Base-by-base conservation (phyloP, 2,797 vertebrate genomes). In the Premnoplex brunnescens region DNA sequence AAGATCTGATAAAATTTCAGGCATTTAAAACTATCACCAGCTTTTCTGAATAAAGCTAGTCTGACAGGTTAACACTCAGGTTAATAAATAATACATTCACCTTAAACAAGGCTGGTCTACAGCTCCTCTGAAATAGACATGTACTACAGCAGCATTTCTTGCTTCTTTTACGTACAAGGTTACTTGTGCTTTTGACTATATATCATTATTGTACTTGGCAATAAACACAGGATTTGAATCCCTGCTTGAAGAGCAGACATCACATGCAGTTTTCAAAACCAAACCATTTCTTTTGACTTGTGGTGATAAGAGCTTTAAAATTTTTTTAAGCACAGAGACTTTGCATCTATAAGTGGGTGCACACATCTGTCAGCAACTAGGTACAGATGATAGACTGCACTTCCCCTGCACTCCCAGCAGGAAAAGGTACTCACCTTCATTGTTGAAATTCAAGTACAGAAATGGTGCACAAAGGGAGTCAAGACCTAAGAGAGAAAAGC, bases 401-500 rank as follows among this genome's bases (percentile, higher is more conserved):
- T 60, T 56, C 20, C 48, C 23, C 41, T 48, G 55, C 2, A 4
- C 5, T 6, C 20, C 9, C 12, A 46, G 52, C 12, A 88, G 37
- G 58, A 72, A 44, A 91, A 79, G 19, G 83, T 34, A 51, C 94
- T 97, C 97, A 99, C 99, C 99, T 98, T 99, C 99, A 63, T 99
- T 99, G 97, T 99, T 99, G 98, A 99, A 99, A 97, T 99, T 99
- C 97, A 99, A 98, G 96, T 99, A 99, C 9, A 99, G 98, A 93
- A 99, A 99, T 0, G 99, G 99, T 39, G 99, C 99, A 97, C 99
- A 99, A 44, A 99, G 98, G 7, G 99, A 99, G 96, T 99, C 99
- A 97, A 99, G 98, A 96, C 99, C 99, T 99, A 72, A 91, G 16
- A 49, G 63, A 89, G 10, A 95, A 94, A 13, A 81, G 17, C 34